phyloP scores from a whole-genome alignment of 1,140 invertebrate species.

The Anastrepha ludens region DNA sequence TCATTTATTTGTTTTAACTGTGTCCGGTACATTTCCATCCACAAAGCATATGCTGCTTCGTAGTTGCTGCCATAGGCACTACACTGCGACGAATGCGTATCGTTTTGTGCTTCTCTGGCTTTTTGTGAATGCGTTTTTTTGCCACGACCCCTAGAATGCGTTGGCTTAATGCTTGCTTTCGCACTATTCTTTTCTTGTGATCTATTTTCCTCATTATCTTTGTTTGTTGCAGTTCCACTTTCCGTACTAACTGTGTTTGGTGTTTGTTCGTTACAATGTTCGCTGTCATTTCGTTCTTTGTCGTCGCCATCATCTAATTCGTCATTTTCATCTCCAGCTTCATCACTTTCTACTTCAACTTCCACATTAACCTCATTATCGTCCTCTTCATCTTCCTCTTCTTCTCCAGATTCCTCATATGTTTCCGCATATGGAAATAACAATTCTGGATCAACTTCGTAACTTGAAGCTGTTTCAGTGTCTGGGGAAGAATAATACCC shows the following conservation, averaged over 20 bases:
- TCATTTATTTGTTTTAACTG: slow-evolving; percentile 56
- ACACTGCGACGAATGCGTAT: neutral
- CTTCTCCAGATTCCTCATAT: neutral
- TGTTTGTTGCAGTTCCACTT: neutral
- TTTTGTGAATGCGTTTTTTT: neutral
- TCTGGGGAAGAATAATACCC: neutral
- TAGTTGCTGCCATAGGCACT: slow-evolving; percentile 2
- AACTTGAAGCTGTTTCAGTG: neutral
- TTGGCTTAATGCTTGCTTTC: neutral
- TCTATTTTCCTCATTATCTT: neutral
- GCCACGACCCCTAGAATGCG: neutral
- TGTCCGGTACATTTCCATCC: slow-evolving; percentile 56
- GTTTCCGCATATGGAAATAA: neutral
- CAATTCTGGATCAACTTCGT: neutral
- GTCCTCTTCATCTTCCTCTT: neutral
- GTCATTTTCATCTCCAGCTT: slow-evolving; percentile 3
- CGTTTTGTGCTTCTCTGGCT: neutral
- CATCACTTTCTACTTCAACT: slow-evolving; percentile 10
- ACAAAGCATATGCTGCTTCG: slow-evolving; percentile 49
- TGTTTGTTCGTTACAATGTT: neutral
- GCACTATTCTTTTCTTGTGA: neutral
- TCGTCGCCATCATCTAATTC: neutral
- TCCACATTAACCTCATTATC: slow-evolving; percentile 14
- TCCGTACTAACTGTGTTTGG: neutral
- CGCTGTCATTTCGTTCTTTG: neutral